Evolutionary conservation across 2,888 invertebrate genomes (phyloP), one percentile per base, ranked within the genome.

Genomic region (Pandemis corylana): DNA sequence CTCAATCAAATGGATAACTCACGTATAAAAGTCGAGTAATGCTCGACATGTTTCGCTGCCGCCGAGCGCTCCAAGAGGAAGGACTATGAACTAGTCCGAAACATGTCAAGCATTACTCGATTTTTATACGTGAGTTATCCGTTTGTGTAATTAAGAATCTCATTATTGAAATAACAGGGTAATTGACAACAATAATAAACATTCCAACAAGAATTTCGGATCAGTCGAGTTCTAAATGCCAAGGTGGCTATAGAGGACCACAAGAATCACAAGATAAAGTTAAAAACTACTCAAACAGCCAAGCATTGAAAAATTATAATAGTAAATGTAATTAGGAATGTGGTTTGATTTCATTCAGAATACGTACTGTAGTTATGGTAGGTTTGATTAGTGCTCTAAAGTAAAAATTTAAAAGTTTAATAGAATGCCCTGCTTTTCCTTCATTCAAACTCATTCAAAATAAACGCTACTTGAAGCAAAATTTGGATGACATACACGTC

Each of bases 101-200:
- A 20, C 0, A 20, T 20, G 20, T 20, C 20, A 1, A n/a, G n/a
- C n/a, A 20, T 20, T 20, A 20, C 20, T 20, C 20, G 20, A 20
- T 20, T 20, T 20, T 20, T 20, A 20, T 20, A 20, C 20, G 20
- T 20, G 20, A 20, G 0, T 20, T 20, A 20, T 1, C 20, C 20
- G 20, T 20, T 20, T 20, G 20, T 20, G 20, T 81, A 85, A 87
- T 83, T 79, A 79, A 77, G 75, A 76, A 71, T 82, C 68, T 83
- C 78, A 36, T 46, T 10, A 67, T 76, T 10, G 53, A 67, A 73
- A 70, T 64, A 74, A 71, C 71, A 67, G 56, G 64, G 49, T 61
- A 66, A 70, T 66, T 70, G 61, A 70, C 61, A 75, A 71, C 75
- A 75, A 75, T 66, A 71, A 70, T 66, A 66, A 63, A 62, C 46